A percentile compares a stretch with the other conserved stretches of the same genome.
Conservation (phyloP, 2,888 invertebrate species). For the Phyto melanocephala region DNA sequence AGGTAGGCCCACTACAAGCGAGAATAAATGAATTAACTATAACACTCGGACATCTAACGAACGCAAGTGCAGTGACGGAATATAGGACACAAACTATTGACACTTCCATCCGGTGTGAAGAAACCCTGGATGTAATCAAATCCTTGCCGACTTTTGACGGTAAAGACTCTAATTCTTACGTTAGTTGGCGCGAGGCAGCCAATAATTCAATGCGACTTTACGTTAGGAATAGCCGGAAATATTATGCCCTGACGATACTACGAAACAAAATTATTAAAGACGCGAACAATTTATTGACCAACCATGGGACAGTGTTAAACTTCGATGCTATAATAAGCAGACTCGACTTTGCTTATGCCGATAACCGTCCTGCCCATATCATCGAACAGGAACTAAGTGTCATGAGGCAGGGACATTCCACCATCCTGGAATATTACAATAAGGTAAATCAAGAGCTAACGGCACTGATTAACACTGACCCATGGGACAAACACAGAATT, state of each 20-base stretch:
- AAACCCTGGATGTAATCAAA: neutral
- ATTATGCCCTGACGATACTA: slow-evolving; percentile 42
- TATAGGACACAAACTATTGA: slow-evolving; percentile 3
- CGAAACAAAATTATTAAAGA: neutral
- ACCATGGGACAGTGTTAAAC: slow-evolving; percentile 1
- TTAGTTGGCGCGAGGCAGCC: neutral
- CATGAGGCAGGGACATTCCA: no score
- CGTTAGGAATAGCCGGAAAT: slow-evolving; percentile 12
- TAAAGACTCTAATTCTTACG: no score
- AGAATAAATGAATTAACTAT: neutral
- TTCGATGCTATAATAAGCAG: slow-evolving; percentile 33
- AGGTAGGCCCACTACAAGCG: neutral
- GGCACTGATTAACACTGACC: no score
- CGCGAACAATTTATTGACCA: no score
- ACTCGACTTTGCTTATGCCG: slow-evolving; percentile 49
- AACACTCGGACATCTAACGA: neutral
- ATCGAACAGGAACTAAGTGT: no score
- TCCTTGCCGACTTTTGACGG: neutral
- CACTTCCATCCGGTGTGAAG: neutral
- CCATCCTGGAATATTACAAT: no score
- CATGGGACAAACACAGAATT: neutral
- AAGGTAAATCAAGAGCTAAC: no score
- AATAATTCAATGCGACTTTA: neutral
- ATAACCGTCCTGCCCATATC: slow-evolving; percentile 9
- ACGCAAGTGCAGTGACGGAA: neutral